These are phyloP conservation scores for Phalera bucephala DNA, from an alignment of 2,888 invertebrate genomes.

Conservation along the genomic window DNA sequence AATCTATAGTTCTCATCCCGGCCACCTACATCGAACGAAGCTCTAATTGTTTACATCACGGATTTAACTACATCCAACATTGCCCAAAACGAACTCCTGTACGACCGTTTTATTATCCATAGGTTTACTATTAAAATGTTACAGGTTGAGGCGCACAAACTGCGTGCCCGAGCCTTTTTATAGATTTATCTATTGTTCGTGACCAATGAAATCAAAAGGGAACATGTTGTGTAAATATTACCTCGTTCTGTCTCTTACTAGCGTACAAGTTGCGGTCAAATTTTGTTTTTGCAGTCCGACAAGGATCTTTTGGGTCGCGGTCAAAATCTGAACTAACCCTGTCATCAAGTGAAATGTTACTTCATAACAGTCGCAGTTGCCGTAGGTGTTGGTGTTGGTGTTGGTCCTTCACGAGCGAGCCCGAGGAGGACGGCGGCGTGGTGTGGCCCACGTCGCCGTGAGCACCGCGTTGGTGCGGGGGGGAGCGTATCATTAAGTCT, in stretches of 20 bases:
- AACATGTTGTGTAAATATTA: not conserved
- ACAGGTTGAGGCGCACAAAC: slow-evolving; percentile 4
- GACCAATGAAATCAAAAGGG: not conserved
- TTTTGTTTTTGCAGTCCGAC: too few relatives aligned
- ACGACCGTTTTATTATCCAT: slow-evolving; percentile 28
- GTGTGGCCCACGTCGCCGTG: too few relatives aligned
- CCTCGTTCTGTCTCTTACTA: not conserved
- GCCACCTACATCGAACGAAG: slow-evolving; percentile 13
- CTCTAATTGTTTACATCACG: slow-evolving; percentile 12
- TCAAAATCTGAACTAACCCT: too few relatives aligned
- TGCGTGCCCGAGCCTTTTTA: slow-evolving; percentile 2
- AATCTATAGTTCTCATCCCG: not conserved
- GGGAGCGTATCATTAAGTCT: too few relatives aligned
- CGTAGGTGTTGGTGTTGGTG: too few relatives aligned
- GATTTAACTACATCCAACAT: slow-evolving; percentile 10
- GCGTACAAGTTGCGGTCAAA: not conserved
- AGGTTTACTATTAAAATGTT: slow-evolving; percentile 19
- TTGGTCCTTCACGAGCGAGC: too few relatives aligned
- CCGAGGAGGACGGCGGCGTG: too few relatives aligned
- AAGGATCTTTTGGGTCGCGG: too few relatives aligned
- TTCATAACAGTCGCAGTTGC: too few relatives aligned
- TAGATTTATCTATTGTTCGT: slow-evolving; percentile 1
- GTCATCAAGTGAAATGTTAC: too few relatives aligned
- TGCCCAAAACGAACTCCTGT: slow-evolving; percentile 16
- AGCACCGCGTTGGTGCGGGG: too few relatives aligned